phyloP scores from a whole-genome alignment of 2,797 vertebrate genomes.

The Acrocephalus scirpaceus region DNA sequence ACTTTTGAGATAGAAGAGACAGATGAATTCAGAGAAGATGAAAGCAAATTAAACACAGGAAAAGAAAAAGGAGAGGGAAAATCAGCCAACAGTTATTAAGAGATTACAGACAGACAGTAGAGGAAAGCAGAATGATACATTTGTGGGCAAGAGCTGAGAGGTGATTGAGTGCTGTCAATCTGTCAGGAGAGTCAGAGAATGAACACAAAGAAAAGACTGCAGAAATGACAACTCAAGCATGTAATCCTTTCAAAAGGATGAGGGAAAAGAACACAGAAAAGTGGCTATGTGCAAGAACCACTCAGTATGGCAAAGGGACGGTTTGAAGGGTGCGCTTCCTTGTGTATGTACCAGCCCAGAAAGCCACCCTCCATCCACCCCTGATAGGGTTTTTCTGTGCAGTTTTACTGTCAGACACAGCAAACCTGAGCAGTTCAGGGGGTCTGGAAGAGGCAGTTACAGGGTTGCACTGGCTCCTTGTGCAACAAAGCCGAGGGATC shows the following conservation, averaged over 20 bases:
- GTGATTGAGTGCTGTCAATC: not conserved
- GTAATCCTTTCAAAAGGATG: not conserved
- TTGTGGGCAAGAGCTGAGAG: not conserved
- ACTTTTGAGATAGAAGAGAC: not conserved
- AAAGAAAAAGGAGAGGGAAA: not conserved
- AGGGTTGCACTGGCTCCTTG: accelerated
- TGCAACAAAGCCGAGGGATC: accelerated
- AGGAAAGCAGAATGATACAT: not conserved
- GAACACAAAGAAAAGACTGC: not conserved
- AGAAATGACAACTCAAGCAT: not conserved
- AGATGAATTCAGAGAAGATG: not conserved
- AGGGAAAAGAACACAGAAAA: not conserved
- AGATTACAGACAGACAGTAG: not conserved
- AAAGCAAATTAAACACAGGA: not conserved
- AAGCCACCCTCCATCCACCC: not conserved
- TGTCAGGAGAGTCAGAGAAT: not conserved
- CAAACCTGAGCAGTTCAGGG: not conserved
- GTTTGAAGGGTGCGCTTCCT: not conserved
- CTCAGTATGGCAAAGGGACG: not conserved
- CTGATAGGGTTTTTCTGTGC: not conserved
- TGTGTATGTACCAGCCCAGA: not conserved
- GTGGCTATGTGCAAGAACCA: not conserved
- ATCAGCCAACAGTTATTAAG: not conserved
- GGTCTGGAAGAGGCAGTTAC: not conserved
- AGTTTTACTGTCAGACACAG: not conserved